Percentiles rank a stretch among this genome's conserved stretches.
phyloP scores from a whole-genome alignment of 2,113 vertebrate genomes.

The Bufo bufo region DNA sequence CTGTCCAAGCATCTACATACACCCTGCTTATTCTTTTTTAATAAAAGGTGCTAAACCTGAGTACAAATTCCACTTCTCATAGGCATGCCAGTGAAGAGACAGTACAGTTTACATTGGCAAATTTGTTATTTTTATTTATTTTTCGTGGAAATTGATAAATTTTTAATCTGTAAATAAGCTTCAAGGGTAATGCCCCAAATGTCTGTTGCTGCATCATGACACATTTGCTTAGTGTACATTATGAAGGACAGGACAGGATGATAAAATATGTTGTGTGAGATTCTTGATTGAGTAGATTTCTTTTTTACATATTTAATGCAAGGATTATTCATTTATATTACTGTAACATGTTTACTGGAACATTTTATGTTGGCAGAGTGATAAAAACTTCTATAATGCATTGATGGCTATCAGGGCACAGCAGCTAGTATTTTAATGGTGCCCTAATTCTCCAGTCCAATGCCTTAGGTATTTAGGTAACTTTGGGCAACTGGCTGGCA shows the following conservation, averaged over 20 bases:
- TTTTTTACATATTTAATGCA: neutral
- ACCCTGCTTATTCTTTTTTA: neutral
- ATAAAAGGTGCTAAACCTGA: slow-evolving; percentile 2
- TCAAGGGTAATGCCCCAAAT: slow-evolving; percentile 25
- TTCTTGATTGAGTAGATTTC: neutral
- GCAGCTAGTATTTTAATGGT: neutral
- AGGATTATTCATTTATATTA: neutral
- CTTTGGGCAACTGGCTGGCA: neutral
- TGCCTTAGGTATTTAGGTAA: neutral
- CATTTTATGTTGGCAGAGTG: neutral
- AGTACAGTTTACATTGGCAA: slow-evolving; percentile 41
- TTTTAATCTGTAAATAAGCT: slow-evolving; percentile 22
- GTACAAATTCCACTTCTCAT: slow-evolving; percentile 33
- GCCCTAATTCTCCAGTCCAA: neutral
- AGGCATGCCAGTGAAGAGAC: neutral
- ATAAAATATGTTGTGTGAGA: neutral
- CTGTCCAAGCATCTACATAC: neutral
- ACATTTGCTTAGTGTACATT: neutral
- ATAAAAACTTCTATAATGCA: neutral
- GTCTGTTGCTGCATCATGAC: slow-evolving; percentile 15
- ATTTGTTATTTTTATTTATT: slow-evolving; percentile 39
- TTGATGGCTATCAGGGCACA: neutral
- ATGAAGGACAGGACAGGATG: neutral
- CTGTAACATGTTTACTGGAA: neutral
- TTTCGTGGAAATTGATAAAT: slow-evolving; percentile 39